A percentile compares a stretch with the other conserved stretches of the same genome.
Evolutionary conservation across 2,888 invertebrate genomes (phyloP).

Genomic region (Gastrophysa polygoni): DNA sequence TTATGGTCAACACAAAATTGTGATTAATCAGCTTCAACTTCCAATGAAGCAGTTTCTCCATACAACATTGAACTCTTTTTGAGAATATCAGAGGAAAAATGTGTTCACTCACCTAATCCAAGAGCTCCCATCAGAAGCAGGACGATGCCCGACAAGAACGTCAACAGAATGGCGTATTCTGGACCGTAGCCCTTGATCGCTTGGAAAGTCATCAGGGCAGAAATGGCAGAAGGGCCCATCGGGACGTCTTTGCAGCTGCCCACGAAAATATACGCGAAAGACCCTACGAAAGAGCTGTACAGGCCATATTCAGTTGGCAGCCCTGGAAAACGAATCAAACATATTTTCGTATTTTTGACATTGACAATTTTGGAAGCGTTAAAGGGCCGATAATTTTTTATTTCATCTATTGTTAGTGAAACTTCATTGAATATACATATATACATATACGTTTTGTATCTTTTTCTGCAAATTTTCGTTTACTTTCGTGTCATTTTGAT

Average conservation of each 20-base stretch:
- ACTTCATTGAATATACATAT: no score
- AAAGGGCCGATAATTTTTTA: no score
- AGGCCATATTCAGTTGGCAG: slow-evolving; percentile 84
- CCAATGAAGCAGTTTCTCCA: no score
- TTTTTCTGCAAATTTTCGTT: no score
- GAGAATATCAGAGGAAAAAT: neutral
- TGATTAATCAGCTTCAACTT: no score
- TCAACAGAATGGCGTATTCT: slow-evolving; percentile 77
- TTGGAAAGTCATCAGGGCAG: slow-evolving; percentile 84
- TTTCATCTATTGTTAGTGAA: no score
- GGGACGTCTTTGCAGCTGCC: slow-evolving; percentile 94
- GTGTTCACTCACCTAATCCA: slow-evolving; percentile 67
- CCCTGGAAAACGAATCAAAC: slow-evolving; percentile 52
- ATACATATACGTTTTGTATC: no score
- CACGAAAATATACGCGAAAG: slow-evolving; percentile 87
- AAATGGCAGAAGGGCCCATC: slow-evolving; percentile 91
- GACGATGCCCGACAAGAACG: slow-evolving; percentile 75
- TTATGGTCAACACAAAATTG: no score
- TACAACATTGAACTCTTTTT: no score
- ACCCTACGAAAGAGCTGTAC: slow-evolving; percentile 90
- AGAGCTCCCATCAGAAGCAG: slow-evolving; percentile 82
- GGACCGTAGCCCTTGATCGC: slow-evolving; percentile 69
- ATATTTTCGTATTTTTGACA: no score
- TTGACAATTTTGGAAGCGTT: no score
- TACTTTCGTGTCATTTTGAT: no score